These are phyloP conservation scores for Schrankia costaestrigalis DNA, from an alignment of 2,888 invertebrate genomes.

Conservation along the genomic window DNA sequence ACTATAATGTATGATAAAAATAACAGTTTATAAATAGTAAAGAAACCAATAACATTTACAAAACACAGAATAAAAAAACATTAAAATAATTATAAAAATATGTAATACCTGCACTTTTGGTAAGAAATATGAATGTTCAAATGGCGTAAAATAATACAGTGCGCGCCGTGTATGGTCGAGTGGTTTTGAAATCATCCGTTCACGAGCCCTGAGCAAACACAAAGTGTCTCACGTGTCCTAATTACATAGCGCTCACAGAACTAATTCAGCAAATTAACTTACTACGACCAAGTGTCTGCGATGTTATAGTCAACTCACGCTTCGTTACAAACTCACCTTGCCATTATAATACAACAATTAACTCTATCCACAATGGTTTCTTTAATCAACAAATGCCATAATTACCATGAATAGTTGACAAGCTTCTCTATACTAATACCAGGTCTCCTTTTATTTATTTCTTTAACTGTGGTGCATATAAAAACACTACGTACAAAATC, in stretches of 20 bases:
- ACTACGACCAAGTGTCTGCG: conserved; percentile 43
- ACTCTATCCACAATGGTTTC: conserved; percentile 39
- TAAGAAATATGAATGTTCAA: conserved; percentile 42
- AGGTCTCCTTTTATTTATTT: conserved; percentile 25
- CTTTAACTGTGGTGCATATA: conserved; percentile 7
- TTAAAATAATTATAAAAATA: conserved; percentile 22
- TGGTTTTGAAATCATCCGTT: conserved; percentile 62
- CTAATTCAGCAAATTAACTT: conserved; percentile 56
- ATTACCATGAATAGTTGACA: conserved; percentile 40
- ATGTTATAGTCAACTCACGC: conserved; percentile 55
- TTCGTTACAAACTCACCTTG: conserved; percentile 51
- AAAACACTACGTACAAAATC: conserved; percentile 12
- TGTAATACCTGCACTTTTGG: conserved; percentile 28
- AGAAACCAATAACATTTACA: neutral
- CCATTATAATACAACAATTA: conserved; percentile 56
- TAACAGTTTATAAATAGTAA: conserved; percentile 15
- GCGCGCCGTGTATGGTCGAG: conserved; percentile 49
- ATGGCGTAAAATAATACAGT: conserved; percentile 56
- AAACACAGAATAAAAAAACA: no score
- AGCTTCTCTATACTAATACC: conserved; percentile 35
- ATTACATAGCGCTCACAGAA: conserved; percentile 49
- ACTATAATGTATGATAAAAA: conserved; percentile 4
- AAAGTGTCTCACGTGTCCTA: conserved; percentile 69
- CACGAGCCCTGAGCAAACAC: conserved; percentile 71
- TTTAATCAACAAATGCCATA: conserved; percentile 46